A percentile compares a stretch with the other conserved stretches of the same genome.
phyloP scores from a whole-genome alignment of 1,140 invertebrate genomes.

The Colletes gigas region DNA sequence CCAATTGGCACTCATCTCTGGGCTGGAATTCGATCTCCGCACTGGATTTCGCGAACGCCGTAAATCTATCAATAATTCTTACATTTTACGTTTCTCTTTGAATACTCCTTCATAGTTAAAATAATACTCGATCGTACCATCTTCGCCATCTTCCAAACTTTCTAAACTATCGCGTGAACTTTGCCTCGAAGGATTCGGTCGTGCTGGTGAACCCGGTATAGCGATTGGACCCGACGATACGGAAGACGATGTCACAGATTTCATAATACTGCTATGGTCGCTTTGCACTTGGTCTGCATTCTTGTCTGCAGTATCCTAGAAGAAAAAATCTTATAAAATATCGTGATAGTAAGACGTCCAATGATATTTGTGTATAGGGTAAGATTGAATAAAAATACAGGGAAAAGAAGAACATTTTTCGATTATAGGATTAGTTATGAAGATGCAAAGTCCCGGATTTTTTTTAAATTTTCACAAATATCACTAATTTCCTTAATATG shows the following conservation, averaged over 20 bases:
- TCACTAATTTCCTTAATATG: too few species aligned
- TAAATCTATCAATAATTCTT: constrained; percentile 71
- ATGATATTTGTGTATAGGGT: neutral
- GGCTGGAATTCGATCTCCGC: constrained; percentile 92
- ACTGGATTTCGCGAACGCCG: constrained; percentile 88
- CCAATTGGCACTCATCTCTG: constrained; percentile 94
- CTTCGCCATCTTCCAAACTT: constrained; percentile 83
- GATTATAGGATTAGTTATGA: too few species aligned
- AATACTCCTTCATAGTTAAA: neutral
- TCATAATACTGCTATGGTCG: constrained; percentile 73
- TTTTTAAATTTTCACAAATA: too few species aligned
- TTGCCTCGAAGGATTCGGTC: constrained; percentile 83
- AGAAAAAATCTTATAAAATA: neutral
- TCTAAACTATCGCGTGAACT: constrained; percentile 84
- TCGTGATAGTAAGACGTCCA: neutral
- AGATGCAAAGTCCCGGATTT: too few species aligned
- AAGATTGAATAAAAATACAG: too few species aligned
- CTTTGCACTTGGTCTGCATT: constrained; percentile 68
- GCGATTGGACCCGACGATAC: constrained; percentile 83
- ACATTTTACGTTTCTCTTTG: constrained; percentile 1
- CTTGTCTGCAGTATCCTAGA: constrained; percentile 71
- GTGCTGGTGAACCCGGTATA: constrained; percentile 85
- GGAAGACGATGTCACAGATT: constrained; percentile 77
- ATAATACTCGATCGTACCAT: constrained; percentile 75
- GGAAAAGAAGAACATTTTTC: too few species aligned